Conservation (phyloP, 1,140 invertebrate species). For the Pseudomyrmex sp. region DNA sequence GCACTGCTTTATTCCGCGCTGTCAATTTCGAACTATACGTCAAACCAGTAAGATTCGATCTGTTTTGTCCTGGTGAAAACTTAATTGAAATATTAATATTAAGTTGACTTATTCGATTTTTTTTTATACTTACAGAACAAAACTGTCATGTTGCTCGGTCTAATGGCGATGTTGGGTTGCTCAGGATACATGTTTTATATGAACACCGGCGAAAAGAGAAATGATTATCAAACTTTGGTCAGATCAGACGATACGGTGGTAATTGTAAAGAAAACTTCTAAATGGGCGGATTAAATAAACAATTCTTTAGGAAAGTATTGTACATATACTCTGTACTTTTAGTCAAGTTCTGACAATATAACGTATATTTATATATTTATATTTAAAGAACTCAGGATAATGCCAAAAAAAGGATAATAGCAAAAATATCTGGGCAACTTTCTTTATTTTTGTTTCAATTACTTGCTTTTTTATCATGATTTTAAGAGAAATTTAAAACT, state of each 20-base stretch:
- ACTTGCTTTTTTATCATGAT: neutral
- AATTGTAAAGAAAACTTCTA: slow-evolving; percentile 91
- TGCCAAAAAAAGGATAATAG: neutral
- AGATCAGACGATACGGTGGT: slow-evolving; percentile 90
- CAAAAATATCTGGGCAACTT: neutral
- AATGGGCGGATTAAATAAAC: slow-evolving; percentile 87
- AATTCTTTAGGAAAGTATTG: neutral
- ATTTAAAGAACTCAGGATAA: neutral
- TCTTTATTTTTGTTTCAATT: neutral
- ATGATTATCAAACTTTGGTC: slow-evolving; percentile 92
- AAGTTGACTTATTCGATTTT: neutral
- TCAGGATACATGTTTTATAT: slow-evolving; percentile 92
- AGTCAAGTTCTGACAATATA: neutral
- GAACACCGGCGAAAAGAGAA: slow-evolving; percentile 90
- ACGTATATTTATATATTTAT: neutral
- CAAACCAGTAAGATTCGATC: slow-evolving; percentile 88
- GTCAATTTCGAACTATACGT: slow-evolving; percentile 94
- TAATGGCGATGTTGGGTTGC: slow-evolving; percentile 87
- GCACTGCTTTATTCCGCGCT: slow-evolving; percentile 89
- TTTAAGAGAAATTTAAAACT: no score
- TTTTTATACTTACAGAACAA: slow-evolving; percentile 89
- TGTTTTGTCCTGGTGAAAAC: no score
- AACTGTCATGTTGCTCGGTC: slow-evolving; percentile 91
- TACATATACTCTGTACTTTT: neutral
- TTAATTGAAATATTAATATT: slow-evolving; percentile 4